phyloP scores from a whole-genome alignment of 1,140 invertebrate species.

The Diplogasteroides magnus region DNA sequence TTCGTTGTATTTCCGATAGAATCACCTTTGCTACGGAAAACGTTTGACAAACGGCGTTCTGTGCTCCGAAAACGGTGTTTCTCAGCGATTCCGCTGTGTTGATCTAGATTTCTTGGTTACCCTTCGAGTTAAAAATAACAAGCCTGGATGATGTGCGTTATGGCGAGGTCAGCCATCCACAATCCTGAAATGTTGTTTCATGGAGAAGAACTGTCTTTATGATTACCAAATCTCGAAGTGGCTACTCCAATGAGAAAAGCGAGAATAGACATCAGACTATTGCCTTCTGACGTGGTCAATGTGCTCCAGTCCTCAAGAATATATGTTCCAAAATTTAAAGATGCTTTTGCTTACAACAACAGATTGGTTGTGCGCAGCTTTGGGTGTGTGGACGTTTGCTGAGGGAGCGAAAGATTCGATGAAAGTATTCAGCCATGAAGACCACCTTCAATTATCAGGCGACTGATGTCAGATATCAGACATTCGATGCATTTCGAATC shows the following conservation, averaged over 20 bases:
- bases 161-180: constrained; percentile 63
- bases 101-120: too few relatives aligned
- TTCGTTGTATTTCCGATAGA: too few relatives aligned
- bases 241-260: constrained; percentile 40
- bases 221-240: not conserved
- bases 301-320: not conserved
- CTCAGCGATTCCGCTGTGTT: constrained; percentile 59
- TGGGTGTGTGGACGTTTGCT: not conserved
- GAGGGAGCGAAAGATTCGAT: not conserved
- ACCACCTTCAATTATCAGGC: too few relatives aligned
- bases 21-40: constrained; percentile 58
- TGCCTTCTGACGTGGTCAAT: constrained; percentile 22
- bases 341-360: not conserved
- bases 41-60: constrained; percentile 57
- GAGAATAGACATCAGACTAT: constrained; percentile 25
- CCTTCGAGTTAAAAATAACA: too few relatives aligned
- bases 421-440: not conserved
- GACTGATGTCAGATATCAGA: too few relatives aligned
- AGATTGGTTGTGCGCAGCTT: not conserved
- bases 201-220: not conserved
- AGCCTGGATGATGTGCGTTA: constrained; percentile 64
- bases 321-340: not conserved
- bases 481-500: too few relatives aligned
- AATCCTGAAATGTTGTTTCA: constrained; percentile 48
- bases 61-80: constrained; percentile 63